These are phyloP conservation scores for Hiodon alosoides DNA, from an alignment of 2,113 vertebrate genomes.

Conservation along the genomic window DNA sequence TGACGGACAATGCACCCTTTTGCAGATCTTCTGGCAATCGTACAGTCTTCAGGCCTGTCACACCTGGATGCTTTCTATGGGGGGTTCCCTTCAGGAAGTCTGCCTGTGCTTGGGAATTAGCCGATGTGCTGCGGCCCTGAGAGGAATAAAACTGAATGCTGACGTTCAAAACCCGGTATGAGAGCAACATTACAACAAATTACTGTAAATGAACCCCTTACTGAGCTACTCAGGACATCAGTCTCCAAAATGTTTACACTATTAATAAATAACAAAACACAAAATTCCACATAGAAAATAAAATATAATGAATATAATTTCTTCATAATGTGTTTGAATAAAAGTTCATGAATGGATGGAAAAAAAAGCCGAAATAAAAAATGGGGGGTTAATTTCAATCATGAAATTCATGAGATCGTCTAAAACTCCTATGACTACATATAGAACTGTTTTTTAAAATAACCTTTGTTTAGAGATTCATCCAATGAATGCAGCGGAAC, in stretches of 20 bases:
- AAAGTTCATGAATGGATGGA: background rate
- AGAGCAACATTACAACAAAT: background rate
- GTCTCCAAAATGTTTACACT: too few species aligned
- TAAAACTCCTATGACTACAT: too few species aligned
- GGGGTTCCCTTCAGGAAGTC: conserved; percentile 62
- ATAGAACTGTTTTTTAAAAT: too few species aligned
- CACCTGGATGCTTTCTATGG: conserved; percentile 73
- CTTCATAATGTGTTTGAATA: too few species aligned
- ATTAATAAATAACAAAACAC: too few species aligned
- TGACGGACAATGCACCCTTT: conserved; percentile 50
- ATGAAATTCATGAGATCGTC: background rate
- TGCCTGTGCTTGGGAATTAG: conserved; percentile 44
- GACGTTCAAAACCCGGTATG: background rate
- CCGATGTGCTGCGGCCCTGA: conserved; percentile 45
- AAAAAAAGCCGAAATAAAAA: background rate
- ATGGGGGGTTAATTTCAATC: background rate
- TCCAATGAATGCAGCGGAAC: background rate
- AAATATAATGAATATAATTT: too few species aligned
- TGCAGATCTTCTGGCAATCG: conserved; percentile 60
- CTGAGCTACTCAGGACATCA: too few species aligned
- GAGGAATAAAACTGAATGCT: conserved; percentile 6
- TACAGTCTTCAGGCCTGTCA: conserved; percentile 63
- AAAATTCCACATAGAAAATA: too few species aligned
- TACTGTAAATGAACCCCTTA: too few species aligned
- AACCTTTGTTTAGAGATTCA: too few species aligned